A percentile compares a stretch with the other conserved stretches of the same genome.
phyloP scores from a whole-genome alignment of 2,888 invertebrate species.

The Encarsia formosa region DNA sequence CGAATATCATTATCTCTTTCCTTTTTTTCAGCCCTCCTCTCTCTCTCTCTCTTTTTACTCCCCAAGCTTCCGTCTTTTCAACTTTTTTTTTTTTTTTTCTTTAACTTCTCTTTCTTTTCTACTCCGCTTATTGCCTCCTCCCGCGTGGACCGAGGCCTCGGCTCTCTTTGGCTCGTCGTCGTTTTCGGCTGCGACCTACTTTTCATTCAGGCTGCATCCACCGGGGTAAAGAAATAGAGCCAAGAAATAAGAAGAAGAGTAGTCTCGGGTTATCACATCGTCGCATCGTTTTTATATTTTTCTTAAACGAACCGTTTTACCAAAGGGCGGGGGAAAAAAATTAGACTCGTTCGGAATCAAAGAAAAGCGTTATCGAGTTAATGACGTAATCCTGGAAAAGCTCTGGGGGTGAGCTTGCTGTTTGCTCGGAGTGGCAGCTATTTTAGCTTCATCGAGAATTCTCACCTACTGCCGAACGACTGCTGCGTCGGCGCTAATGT shows the following conservation, averaged over 20 bases:
- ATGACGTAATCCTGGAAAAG: slow-evolving; percentile 5
- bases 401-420: slow-evolving; percentile 5
- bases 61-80: neutral
- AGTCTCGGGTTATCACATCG: too few species aligned
- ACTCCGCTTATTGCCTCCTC: too few species aligned
- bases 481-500: neutral
- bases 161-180: too few species aligned
- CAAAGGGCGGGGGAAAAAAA: neutral
- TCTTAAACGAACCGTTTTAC: too few species aligned
- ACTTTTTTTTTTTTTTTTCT: too few species aligned
- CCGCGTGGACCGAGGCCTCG: too few species aligned
- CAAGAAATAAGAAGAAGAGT: too few species aligned
- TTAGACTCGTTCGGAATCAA: neutral
- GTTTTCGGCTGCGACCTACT: neutral
- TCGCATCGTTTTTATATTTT: too few species aligned
- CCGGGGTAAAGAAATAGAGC: too few species aligned
- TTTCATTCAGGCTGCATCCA: too few species aligned
- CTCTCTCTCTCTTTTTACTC: neutral
- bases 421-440: neutral
- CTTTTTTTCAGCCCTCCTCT: neutral
- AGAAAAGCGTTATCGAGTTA: neutral
- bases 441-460: slow-evolving; percentile 14
- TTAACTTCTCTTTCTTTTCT: too few species aligned
- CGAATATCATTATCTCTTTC: neutral
- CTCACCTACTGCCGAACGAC: slow-evolving; percentile 2